Base-by-base conservation (phyloP, 2,888 invertebrate species). In the Drosophila limbata region DNA sequence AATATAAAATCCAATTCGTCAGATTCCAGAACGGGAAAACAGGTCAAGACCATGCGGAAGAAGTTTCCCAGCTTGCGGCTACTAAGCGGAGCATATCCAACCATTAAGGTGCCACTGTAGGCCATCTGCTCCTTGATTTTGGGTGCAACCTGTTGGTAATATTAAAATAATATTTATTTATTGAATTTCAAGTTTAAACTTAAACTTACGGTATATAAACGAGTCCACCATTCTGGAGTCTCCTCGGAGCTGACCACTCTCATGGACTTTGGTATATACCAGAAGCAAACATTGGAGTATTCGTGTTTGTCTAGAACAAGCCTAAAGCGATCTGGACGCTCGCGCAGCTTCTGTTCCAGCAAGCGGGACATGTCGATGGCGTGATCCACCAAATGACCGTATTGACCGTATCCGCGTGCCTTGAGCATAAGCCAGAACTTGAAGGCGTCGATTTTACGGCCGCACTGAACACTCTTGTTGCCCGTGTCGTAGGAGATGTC, bases 401-500 rank as follows among this genome's bases (percentile, higher is more conserved):
- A 93, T 0, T 95, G 95, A 0, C 88, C 87, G 51, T 95, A 94
- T 0, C 97, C 96, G 0, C 96, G 94, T 0, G 97, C 96, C 90
- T 97, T 96, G 95, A 98, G 97, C 96, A 97, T 96, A 74, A 97
- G 92, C 98, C 98, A 98, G 6, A 98, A 94, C 92, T 98, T 98
- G 90, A 98, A 96, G 1, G 96, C 95, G 91, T 98, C 98, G 59
- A 97, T 94, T 94, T 98, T 98, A 31, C 98, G 94, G 0, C 98
- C 98, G 91, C 98, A 98, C 91, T 98, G 98, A 15, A 96, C 94
- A 93, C 97, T 97, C 92, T 98, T 98, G 87, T 97, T 96, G 0
- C 97, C 97, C 0, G 95, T 95, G 81, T 97, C 97, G 91, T 95
- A 97, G 3, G 94, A 93, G 0, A 95, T 94, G 88, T 96, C 96